phyloP scores from a whole-genome alignment of 1,140 invertebrate genomes.

The Lysiphlebus fabarum region DNA sequence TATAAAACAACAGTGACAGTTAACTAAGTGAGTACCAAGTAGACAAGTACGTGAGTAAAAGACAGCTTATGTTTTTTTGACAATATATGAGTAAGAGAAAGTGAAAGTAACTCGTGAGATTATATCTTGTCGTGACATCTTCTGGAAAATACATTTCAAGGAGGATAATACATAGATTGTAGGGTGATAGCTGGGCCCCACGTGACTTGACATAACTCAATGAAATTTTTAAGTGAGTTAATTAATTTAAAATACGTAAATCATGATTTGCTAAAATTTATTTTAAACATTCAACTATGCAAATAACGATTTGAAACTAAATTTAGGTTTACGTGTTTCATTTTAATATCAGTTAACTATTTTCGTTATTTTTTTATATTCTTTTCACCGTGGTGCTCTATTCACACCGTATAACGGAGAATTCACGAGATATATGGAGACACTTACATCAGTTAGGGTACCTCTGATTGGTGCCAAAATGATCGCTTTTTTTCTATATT shows the following conservation, averaged over 20 bases:
- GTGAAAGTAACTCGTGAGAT: slow-evolving; percentile 7
- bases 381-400: no score
- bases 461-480: no score
- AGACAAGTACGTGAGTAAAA: slow-evolving; percentile 14
- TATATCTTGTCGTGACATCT: slow-evolving; percentile 26
- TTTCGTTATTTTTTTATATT: no score
- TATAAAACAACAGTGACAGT: slow-evolving; percentile 12
- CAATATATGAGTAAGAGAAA: background rate
- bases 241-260: slow-evolving; percentile 12
- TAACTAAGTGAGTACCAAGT: slow-evolving; percentile 5
- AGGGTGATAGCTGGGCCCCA: background rate
- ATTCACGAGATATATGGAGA: no score
- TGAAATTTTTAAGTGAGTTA: slow-evolving; percentile 22
- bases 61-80: background rate
- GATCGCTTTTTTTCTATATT: no score
- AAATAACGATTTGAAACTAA: background rate
- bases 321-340: background rate
- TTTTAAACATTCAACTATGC: slow-evolving; percentile 4
- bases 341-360: background rate
- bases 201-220: slow-evolving; percentile 27
- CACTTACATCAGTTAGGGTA: no score
- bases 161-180: slow-evolving; percentile 25
- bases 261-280: background rate
- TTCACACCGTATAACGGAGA: no score
- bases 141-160: slow-evolving; percentile 24